Evolutionary conservation across 2,113 vertebrate species (phyloP), one percentile per base, ranked within the genome.

Genomic region (Aspidoscelis tigris): DNA sequence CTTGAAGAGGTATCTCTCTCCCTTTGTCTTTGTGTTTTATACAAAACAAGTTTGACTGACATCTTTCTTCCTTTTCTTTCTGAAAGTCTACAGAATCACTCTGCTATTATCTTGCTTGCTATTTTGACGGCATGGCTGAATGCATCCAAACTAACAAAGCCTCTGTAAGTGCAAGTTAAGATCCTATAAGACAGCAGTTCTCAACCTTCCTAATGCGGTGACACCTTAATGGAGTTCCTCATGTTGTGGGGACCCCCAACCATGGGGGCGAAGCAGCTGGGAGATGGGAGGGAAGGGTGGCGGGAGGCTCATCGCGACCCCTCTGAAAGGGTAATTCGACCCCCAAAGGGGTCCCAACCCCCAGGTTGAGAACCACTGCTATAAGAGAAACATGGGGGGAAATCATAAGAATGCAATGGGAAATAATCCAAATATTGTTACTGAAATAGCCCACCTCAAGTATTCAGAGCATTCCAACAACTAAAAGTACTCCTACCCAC

Each of bases 51-150:
- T 2, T 21, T 64, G 3, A 3, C 21, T 66, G 84, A 85, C 81
- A 78, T 9, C 20, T 43, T 74, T 53, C 6, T 6, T 72, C n/a
- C 0, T 47, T 65, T 0, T 0, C 4, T 65, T 0, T 0, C 4
- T 26, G 55, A 70, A 78, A 39, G 65, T 76, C n/a, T 11, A 8
- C 24, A 7, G 39, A 14, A 33, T 24, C 61, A 74, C 66, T 16
- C 68, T 53, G 76, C 47, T 50, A 50, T 50, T 50, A 50, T 50
- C 47, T 50, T 10, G 70, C 2, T 5, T 24, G 20, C 4, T 24
- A 6, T 39, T 66, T 12, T 33, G 26, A 50, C n/a, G 7, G 39
- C 21, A 3, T 7, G 41, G 20, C 18, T 26, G 12, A 18, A 55
- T 53, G 26, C 53, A 68, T 50, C 5, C 18, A 65, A 73, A 14